These are phyloP conservation scores for Silurus glanis DNA, from an alignment of 2,113 vertebrate species.

Conservation along the genomic window DNA sequence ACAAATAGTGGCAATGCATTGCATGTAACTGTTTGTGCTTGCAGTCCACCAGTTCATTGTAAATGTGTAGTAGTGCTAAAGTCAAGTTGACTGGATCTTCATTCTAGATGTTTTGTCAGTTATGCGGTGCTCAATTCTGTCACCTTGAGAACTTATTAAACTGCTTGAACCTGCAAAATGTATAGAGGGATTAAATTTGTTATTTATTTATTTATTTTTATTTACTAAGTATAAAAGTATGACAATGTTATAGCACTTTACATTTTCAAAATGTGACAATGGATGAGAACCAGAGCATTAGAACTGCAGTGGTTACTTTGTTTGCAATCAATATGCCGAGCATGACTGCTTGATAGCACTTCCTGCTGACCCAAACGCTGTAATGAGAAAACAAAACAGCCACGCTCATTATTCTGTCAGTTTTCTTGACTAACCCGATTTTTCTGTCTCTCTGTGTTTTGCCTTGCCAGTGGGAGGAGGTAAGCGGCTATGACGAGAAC, in stretches of 20 bases:
- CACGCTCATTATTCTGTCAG: background rate
- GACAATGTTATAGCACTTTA: background rate
- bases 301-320: background rate
- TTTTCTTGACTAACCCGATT: background rate
- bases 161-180: background rate
- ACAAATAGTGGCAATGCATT: background rate
- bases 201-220: background rate
- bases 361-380: background rate
- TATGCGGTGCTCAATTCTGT: background rate
- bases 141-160: conserved; percentile 18
- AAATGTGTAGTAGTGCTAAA: conserved; percentile 1
- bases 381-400: background rate
- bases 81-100: conserved; percentile 18
- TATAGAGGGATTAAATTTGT: conserved; percentile 9
- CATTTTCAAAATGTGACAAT: background rate
- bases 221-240: background rate
- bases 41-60: background rate
- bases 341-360: background rate
- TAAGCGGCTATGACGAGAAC: conserved; percentile 98
- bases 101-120: background rate
- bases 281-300: background rate
- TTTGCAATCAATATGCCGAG: background rate
- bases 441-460: background rate
- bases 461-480: conserved; percentile 92
- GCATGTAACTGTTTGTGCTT: background rate